Evolutionary conservation across 1,140 invertebrate species (phyloP).

Genomic region (Drosophila sproati): DNA sequence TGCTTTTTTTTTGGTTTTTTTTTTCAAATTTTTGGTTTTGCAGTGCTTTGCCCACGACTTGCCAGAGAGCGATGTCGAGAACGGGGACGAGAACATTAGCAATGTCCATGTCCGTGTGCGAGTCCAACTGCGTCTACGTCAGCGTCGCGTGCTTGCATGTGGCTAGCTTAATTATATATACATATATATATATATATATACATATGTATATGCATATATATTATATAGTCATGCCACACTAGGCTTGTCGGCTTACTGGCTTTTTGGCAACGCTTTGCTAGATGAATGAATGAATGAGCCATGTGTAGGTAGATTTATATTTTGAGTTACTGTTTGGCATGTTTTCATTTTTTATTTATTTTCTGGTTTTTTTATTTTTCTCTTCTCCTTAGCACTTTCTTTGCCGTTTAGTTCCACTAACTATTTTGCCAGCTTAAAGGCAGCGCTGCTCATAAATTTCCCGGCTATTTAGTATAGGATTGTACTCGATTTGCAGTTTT

Average conservation of each 20-base stretch:
- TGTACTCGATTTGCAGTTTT: slow-evolving; percentile 45
- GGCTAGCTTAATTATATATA: slow-evolving; percentile 55
- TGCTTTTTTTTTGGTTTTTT: slow-evolving; percentile 3
- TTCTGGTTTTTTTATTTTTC: neutral
- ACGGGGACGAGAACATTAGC: slow-evolving; percentile 36
- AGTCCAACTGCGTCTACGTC: slow-evolving; percentile 20
- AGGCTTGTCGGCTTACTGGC: slow-evolving; percentile 5
- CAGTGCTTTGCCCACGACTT: slow-evolving; percentile 70
- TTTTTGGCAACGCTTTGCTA: slow-evolving; percentile 44
- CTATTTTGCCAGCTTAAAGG: slow-evolving; percentile 28
- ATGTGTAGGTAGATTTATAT: slow-evolving; percentile 46
- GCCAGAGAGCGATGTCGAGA: slow-evolving; percentile 40
- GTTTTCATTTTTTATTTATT: slow-evolving; percentile 6
- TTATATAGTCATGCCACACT: slow-evolving; percentile 7
- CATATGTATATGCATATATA: slow-evolving; percentile 2
- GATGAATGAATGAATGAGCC: slow-evolving; percentile 16
- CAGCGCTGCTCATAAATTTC: slow-evolving; percentile 63
- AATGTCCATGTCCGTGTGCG: slow-evolving; percentile 26
- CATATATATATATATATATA: slow-evolving; percentile 2
- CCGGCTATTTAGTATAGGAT: slow-evolving; percentile 65
- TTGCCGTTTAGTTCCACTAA: slow-evolving; percentile 39
- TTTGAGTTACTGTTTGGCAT: slow-evolving; percentile 44
- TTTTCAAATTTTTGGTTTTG: slow-evolving; percentile 46
- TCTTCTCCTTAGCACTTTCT: neutral
- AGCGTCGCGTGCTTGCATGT: slow-evolving; percentile 66